phyloP scores from a whole-genome alignment of 2,888 invertebrate genomes.

The Caenorhabditis macrosperma region DNA sequence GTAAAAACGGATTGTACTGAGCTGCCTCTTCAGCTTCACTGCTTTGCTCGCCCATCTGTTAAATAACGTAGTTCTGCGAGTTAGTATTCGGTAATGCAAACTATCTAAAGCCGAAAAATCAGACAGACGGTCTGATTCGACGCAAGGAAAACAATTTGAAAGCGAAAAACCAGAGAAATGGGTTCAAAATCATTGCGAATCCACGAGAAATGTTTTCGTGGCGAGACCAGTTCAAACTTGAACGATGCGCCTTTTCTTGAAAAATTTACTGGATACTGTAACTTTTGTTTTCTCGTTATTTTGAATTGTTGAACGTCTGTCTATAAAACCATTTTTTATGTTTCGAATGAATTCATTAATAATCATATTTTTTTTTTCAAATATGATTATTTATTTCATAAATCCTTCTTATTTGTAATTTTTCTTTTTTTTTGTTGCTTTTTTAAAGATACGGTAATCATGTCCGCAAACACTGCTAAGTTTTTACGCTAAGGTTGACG shows the following conservation, averaged over 20 bases:
- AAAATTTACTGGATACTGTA: slow-evolving; percentile 33
- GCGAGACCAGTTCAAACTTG: neutral
- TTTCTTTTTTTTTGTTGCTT: neutral
- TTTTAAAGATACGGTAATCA: slow-evolving; percentile 33
- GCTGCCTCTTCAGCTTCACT: slow-evolving; percentile 18
- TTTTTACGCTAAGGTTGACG: slow-evolving; percentile 5
- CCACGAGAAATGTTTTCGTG: slow-evolving; percentile 4
- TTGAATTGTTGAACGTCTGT: neutral
- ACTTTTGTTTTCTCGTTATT: neutral
- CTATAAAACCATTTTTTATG: neutral
- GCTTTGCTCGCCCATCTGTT: slow-evolving; percentile 48
- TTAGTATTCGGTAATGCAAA: too few species aligned
- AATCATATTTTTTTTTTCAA: neutral
- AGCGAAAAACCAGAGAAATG: neutral
- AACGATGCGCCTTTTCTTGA: slow-evolving; percentile 2
- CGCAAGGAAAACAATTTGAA: neutral
- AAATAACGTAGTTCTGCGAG: too few species aligned
- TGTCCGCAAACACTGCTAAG: slow-evolving; percentile 18
- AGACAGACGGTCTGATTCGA: too few species aligned
- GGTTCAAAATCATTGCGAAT: neutral
- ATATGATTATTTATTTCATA: neutral
- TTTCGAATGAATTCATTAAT: neutral
- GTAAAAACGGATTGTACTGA: slow-evolving; percentile 25
- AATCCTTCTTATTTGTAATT: neutral
- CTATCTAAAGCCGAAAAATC: too few species aligned